Evolutionary conservation across 2,113 vertebrate genomes (phyloP).

Genomic region (Paratilapia polleni): DNA sequence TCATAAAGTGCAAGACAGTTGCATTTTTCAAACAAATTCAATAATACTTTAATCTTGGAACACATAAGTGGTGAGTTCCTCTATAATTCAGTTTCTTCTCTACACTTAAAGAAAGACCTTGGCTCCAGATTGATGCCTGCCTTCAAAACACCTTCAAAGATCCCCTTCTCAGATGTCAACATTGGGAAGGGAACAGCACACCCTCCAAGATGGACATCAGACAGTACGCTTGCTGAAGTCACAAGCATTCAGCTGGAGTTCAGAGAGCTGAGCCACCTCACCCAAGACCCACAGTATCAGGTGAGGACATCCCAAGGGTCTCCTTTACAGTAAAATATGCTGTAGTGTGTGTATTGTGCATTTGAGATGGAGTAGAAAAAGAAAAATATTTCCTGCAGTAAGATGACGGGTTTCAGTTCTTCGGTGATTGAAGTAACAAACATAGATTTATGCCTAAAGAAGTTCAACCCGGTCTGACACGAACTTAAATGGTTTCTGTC

Average conservation of each 20-base stretch:
- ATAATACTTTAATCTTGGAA: neutral
- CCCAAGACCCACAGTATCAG: conserved; percentile 87
- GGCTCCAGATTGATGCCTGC: conserved; percentile 93
- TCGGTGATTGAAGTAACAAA: conserved; percentile 12
- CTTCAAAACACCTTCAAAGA: conserved; percentile 93
- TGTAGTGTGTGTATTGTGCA: neutral
- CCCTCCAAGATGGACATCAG: conserved; percentile 92
- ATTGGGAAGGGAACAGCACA: conserved; percentile 94
- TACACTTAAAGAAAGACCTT: conserved; percentile 86
- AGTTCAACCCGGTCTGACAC: neutral
- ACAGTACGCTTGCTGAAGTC: conserved; percentile 96
- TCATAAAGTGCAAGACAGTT: neutral
- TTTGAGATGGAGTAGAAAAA: neutral
- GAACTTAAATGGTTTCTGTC: conserved; percentile 15
- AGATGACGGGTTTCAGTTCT: neutral
- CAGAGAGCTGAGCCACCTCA: conserved; percentile 92
- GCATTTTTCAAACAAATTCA: neutral
- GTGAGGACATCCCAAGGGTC: conserved; percentile 64
- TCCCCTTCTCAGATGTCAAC: conserved; percentile 96
- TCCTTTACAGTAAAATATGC: neutral
- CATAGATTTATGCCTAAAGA: conserved; percentile 1
- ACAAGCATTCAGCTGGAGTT: conserved; percentile 97
- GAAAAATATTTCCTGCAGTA: conserved; percentile 1
- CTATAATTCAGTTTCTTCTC: neutral
- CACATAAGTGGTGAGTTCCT: neutral